Base-by-base conservation (phyloP, 1,140 invertebrate genomes). In the Globodera rostochiensis region DNA sequence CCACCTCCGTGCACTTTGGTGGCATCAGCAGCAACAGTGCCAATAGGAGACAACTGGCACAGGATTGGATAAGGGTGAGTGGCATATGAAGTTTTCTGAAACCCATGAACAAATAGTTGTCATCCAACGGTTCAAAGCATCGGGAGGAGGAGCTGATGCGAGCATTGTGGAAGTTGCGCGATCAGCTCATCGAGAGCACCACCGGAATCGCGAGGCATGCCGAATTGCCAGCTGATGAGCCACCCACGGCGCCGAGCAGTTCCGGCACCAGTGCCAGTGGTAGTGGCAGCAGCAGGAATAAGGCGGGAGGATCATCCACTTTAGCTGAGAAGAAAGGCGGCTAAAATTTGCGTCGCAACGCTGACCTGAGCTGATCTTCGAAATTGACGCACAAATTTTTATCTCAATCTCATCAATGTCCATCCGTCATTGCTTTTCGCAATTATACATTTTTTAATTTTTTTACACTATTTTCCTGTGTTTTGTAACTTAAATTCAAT, bases 111-210 rank as follows among this genome's bases (percentile, higher is more conserved):
- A 75, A n/a, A 64, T n/a, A 75, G 74, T 8, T 46, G 13, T 57
- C 47, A 6, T 50, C 74, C 25, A 75, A 75, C 46, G 49, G 49
- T 75, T 75, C 74, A 57, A 75, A 57, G 46, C 19, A 75, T 5
- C 57, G 66, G 15, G 74, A 75, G 19, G 74, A 75, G 25, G 47
- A 75, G n/a, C 15, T 79, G 53, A 47, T 79, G 25, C 36, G n/a
- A 11, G 77, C 77, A 8, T 70, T 79, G 50, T 79, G 77, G 77
- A 79, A 76, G 49, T 66, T 79, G 11, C 50, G 77, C 15, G 77
- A 79, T 15, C 64, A 79, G 11, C 77, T 79, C 15, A 53, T 79
- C 53, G 77, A 79, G 46, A 47, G 64, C 57, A 79, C 77, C 64
- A 50, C 46, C 50, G 77, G 77, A 19, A 53, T 79, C n/a, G 6